These are phyloP conservation scores for Leptodactylus fuscus DNA, from an alignment of 2,113 vertebrate genomes.

Conservation along the genomic window DNA sequence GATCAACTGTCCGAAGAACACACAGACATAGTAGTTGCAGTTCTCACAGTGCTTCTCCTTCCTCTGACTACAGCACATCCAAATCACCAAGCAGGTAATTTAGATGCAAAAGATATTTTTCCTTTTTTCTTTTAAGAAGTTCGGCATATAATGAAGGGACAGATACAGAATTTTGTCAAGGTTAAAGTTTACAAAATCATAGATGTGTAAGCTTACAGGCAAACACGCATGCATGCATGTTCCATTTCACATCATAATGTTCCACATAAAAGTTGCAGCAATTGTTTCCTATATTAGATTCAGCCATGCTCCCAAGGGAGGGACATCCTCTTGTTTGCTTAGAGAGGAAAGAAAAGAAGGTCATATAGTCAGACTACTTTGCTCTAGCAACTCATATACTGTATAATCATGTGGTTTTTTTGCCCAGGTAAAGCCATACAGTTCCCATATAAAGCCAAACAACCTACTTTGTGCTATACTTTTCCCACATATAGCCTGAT, in stretches of 20 bases:
- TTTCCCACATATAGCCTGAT: no score
- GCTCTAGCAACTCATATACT: no score
- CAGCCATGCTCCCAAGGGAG: no score
- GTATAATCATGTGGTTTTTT: no score
- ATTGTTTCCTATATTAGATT: no score
- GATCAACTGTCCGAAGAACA: slow-evolving; percentile 82
- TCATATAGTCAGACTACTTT: no score
- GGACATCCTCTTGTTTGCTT: no score
- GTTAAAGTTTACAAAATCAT: not conserved
- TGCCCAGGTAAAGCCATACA: no score
- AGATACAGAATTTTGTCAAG: not conserved
- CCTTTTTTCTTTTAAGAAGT: not conserved
- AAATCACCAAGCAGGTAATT: slow-evolving; percentile 91
- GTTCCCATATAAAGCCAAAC: no score
- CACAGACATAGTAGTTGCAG: slow-evolving; percentile 90
- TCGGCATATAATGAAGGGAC: not conserved
- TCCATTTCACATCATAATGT: not conserved
- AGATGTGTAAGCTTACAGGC: not conserved
- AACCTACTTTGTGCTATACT: no score
- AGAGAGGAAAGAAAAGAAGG: no score
- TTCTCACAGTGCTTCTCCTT: slow-evolving; percentile 87
- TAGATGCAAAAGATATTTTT: not conserved
- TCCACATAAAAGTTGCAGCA: no score
- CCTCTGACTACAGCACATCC: slow-evolving; percentile 85
- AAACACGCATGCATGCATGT: not conserved